phyloP scores from a whole-genome alignment of 2,888 invertebrate genomes.

The Drosophila buzzatii region DNA sequence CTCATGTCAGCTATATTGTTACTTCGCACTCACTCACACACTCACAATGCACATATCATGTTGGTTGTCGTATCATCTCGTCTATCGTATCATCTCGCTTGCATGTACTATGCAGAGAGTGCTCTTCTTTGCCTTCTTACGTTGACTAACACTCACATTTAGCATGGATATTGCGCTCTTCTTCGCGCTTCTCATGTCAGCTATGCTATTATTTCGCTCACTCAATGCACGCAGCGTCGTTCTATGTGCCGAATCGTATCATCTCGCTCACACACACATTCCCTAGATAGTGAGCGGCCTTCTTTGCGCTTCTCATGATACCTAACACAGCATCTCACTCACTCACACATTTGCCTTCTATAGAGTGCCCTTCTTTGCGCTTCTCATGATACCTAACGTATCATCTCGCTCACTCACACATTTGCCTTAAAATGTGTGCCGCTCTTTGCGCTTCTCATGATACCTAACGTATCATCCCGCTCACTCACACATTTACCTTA shows the following conservation, averaged over 20 bases:
- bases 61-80: too few relatives aligned
- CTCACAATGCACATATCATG: background rate
- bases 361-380: background rate
- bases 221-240: too few relatives aligned
- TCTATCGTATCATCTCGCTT: too few relatives aligned
- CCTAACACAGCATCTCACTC: background rate
- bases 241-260: too few relatives aligned
- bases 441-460: background rate
- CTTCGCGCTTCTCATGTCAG: too few relatives aligned
- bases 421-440: background rate
- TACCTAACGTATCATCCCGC: background rate
- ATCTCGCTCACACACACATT: background rate
- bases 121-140: too few relatives aligned
- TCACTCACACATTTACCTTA: background rate
- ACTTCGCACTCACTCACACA: background rate
- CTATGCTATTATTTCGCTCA: too few relatives aligned
- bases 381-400: background rate
- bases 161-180: too few relatives aligned
- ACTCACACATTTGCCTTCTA: background rate
- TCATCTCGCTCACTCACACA: background rate
- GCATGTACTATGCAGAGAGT: too few relatives aligned
- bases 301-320: background rate
- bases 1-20: background rate
- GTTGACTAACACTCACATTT: too few relatives aligned
- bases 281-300: background rate